These are phyloP conservation scores for Phaedon cochleariae DNA, from an alignment of 2,888 invertebrate species.

Conservation along the genomic window DNA sequence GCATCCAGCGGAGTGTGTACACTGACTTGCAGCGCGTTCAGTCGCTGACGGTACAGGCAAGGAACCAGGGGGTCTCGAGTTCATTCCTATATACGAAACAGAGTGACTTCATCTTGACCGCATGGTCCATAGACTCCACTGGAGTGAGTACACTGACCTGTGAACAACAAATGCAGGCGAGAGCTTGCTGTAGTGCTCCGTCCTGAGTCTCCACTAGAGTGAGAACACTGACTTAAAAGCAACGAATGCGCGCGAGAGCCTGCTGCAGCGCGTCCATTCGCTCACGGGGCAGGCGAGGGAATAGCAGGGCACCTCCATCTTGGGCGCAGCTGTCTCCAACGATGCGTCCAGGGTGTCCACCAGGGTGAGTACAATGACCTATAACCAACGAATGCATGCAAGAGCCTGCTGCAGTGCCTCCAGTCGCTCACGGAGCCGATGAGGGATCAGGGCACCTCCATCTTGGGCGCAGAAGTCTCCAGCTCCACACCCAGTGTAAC, in stretches of 20 bases:
- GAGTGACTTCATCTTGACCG: constrained; percentile 69
- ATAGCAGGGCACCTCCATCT: constrained; percentile 65
- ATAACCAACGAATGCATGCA: constrained; percentile 93
- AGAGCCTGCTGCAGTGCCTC: constrained; percentile 87
- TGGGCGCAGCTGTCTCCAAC: constrained; percentile 77
- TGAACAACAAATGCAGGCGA: too few species aligned
- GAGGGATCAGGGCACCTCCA: constrained; percentile 63
- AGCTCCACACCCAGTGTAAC: constrained; percentile 68
- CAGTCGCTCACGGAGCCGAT: constrained; percentile 80
- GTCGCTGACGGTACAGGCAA: constrained; percentile 75
- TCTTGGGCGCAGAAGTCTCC: constrained; percentile 77
- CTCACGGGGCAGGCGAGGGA: constrained; percentile 70
- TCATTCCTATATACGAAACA: too few species aligned
- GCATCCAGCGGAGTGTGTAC: constrained; percentile 57
- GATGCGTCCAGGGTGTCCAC: constrained; percentile 68
- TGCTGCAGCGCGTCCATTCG: constrained; percentile 89
- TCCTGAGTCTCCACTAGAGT: constrained; percentile 65
- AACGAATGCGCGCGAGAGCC: constrained; percentile 84
- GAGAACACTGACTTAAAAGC: too few species aligned
- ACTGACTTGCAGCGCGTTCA: constrained; percentile 90
- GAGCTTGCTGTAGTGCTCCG: constrained; percentile 73
- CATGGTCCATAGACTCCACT: too few species aligned
- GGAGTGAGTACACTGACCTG: constrained; percentile 51
- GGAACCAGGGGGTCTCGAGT: too few species aligned
- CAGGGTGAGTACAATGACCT: constrained; percentile 52